A percentile compares a stretch with the other conserved stretches of the same genome.
Conservation (phyloP, 2,113 vertebrate species). For the Spilogale gracilis region DNA sequence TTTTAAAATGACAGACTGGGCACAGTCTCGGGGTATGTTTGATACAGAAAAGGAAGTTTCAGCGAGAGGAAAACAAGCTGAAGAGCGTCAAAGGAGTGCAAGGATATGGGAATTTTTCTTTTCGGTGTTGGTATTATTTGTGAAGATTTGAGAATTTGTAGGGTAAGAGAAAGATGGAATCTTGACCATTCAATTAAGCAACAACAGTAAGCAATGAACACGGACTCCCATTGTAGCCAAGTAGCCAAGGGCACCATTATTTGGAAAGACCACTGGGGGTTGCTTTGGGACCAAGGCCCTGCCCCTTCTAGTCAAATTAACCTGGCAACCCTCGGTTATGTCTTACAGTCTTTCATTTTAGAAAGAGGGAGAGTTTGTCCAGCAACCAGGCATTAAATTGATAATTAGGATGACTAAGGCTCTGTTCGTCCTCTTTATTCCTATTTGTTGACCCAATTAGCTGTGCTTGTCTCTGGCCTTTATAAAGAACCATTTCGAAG, state of each 20-base stretch:
- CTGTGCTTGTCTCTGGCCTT: background rate
- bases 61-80: slow-evolving; percentile 35
- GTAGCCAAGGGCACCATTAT: slow-evolving; percentile 28
- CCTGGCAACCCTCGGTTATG: background rate
- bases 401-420: slow-evolving; percentile 29
- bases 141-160: slow-evolving; percentile 34
- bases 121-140: background rate
- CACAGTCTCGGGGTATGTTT: background rate
- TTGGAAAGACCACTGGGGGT: slow-evolving; percentile 23
- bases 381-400: slow-evolving; percentile 41
- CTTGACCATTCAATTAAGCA: slow-evolving; percentile 27
- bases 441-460: slow-evolving; percentile 51
- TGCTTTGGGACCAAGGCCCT: slow-evolving; percentile 54
- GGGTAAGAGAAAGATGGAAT: slow-evolving; percentile 18
- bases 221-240: slow-evolving; percentile 27
- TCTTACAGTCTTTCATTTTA: slow-evolving; percentile 9
- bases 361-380: background rate
- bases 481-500: slow-evolving; percentile 53
- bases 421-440: background rate
- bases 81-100: background rate
- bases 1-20: background rate
- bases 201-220: background rate
- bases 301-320: slow-evolving; percentile 51
- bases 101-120: background rate
- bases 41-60: slow-evolving; percentile 44